phyloP scores from a whole-genome alignment of 1,140 invertebrate genomes.

The Caenorhabditis inopinata region DNA sequence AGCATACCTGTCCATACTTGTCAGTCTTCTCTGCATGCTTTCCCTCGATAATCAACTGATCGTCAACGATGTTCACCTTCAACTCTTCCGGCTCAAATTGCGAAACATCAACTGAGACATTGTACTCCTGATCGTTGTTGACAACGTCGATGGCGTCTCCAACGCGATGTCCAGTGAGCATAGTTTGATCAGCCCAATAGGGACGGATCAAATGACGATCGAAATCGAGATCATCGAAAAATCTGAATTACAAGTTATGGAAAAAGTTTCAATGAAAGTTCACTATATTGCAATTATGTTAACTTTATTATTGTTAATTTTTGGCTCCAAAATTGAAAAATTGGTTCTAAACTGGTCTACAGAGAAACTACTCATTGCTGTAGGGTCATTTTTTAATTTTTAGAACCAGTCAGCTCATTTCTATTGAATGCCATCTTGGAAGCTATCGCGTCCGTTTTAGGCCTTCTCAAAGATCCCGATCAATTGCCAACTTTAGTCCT shows the following conservation, averaged over 20 bases:
- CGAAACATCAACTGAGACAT: conserved; percentile 52
- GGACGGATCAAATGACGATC: conserved; percentile 52
- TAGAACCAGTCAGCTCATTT: too few relatives aligned
- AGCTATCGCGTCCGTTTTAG: too few relatives aligned
- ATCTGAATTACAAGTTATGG: too few relatives aligned
- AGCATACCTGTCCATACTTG: conserved; percentile 49
- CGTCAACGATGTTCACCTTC: conserved; percentile 58
- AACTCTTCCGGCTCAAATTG: conserved; percentile 56
- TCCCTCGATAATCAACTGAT: conserved; percentile 55
- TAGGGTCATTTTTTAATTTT: too few relatives aligned
- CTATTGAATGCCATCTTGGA: too few relatives aligned
- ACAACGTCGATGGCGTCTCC: conserved; percentile 53
- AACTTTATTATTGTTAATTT: too few relatives aligned
- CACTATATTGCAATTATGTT: too few relatives aligned
- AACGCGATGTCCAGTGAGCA: conserved; percentile 50
- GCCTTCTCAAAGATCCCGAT: too few relatives aligned
- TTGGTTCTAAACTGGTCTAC: too few relatives aligned
- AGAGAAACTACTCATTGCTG: too few relatives aligned
- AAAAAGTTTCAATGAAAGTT: too few relatives aligned
- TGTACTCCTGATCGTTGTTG: conserved; percentile 49
- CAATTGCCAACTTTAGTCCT: too few relatives aligned
- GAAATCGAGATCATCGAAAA: conserved; percentile 56
- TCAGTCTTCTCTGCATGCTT: conserved; percentile 57
- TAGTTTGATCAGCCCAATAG: conserved; percentile 52
- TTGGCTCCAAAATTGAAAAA: background rate